A percentile compares a stretch with the other conserved stretches of the same genome.
phyloP scores from a whole-genome alignment of 2,797 vertebrate genomes.

The Galagoides demidoff region DNA sequence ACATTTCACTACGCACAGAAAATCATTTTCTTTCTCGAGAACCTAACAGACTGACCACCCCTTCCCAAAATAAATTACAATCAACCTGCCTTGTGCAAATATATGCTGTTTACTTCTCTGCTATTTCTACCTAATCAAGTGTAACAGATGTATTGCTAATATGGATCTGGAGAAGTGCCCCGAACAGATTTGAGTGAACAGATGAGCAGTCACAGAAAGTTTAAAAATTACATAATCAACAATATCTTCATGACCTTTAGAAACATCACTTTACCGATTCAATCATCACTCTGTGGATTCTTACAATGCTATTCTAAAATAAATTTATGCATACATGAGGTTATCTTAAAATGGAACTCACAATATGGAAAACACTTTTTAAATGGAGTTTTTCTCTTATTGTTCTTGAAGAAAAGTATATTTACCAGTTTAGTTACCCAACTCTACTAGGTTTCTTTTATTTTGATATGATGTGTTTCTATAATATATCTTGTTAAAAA shows the following conservation, averaged over 20 bases:
- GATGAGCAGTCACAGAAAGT: constrained; percentile 67
- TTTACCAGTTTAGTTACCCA: background rate
- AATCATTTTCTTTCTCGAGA: background rate
- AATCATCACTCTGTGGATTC: constrained; percentile 21
- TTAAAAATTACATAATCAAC: constrained; percentile 63
- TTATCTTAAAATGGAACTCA: background rate
- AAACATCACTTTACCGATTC: constrained; percentile 46
- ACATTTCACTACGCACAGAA: constrained; percentile 24
- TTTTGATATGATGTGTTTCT: background rate
- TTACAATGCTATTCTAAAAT: constrained; percentile 41
- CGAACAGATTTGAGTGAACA: constrained; percentile 62
- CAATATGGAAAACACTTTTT: background rate
- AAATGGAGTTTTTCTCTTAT: background rate
- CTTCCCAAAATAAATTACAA: constrained; percentile 45
- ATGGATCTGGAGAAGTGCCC: constrained; percentile 46
- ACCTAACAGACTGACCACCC: constrained; percentile 23
- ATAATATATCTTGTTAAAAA: constrained; percentile 14
- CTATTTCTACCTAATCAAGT: constrained; percentile 49
- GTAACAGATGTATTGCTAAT: constrained; percentile 67
- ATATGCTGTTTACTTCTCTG: constrained; percentile 46
- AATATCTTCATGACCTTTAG: constrained; percentile 63
- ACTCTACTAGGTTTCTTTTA: background rate
- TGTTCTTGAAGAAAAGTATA: background rate
- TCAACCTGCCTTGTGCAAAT: constrained; percentile 51
- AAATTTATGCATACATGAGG: background rate